Evolutionary conservation across 1,140 invertebrate genomes (phyloP), one percentile per base, ranked within the genome.

Genomic region (Carposina sasakii): DNA sequence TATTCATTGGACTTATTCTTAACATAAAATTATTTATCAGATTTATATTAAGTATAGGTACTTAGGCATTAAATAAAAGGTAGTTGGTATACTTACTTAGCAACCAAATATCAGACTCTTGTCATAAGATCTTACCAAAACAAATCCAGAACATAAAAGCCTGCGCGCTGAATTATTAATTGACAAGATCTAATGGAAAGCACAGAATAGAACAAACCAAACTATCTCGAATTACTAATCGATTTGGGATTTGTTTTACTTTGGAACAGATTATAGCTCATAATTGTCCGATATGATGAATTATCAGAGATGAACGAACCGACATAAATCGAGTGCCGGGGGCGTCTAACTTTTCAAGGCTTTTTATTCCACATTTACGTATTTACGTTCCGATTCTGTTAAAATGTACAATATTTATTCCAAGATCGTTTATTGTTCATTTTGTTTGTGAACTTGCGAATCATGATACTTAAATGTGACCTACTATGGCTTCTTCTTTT

Each of bases 261-360:
- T 70, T 49, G 51, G 54, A 71, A 66, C 64, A 57, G 52, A 60
- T 67, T 57, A 55, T 55, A 56, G 63, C 68, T 71, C 59, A 76
- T 70, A 68, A 71, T 70, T 70, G 62, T 67, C 54, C 54, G 54
- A 69, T 56, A 63, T 72, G 71, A 81, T 81, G 70, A 81, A 78
- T 78, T 71, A 78, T 66, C 57, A 53, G 65, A 71, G 67, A 77
- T 71, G 76, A 75, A 77, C 66, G 57, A 63, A 71, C 54, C 54
- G 60, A 67, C 64, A 64, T 76, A 74, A 76, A 76, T 76, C 61
- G 65, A 69, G 48, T 48, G 31, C 56, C 56, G 44, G 56, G 52
- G 47, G 52, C 63, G 37, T 44, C 48, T 54, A 66, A 65, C 69
- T 57, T 68, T 63, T 57, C 45, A 64, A 65, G 64, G 63, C 68